These are phyloP conservation scores for Steinernema khuongi DNA, from an alignment of 1,140 invertebrate species.

Conservation along the genomic window DNA sequence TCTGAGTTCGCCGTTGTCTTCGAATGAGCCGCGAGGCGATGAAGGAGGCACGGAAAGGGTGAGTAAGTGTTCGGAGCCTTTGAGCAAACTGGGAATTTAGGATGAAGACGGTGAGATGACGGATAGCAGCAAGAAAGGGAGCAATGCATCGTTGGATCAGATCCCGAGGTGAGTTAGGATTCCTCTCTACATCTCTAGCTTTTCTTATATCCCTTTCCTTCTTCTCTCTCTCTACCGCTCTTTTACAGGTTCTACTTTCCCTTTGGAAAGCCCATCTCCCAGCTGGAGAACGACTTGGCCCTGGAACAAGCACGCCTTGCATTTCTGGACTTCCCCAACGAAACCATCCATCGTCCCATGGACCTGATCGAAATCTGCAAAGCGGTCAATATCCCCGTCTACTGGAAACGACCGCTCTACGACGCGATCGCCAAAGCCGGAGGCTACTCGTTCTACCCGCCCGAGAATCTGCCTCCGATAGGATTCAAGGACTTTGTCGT, in stretches of 20 bases:
- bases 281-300: neutral
- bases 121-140: too few relatives aligned
- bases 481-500: conserved; percentile 47
- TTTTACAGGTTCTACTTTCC: conserved; percentile 1
- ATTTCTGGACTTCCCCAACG: neutral
- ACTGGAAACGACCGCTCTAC: conserved; percentile 6
- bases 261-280: neutral
- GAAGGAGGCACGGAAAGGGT: too few relatives aligned
- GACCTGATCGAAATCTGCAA: neutral
- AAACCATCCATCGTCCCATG: neutral
- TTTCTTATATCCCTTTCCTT: too few relatives aligned
- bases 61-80: too few relatives aligned
- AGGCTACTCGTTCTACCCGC: neutral
- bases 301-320: neutral
- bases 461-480: conserved; percentile 4
- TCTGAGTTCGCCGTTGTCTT: neutral
- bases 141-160: too few relatives aligned
- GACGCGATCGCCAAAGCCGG: neutral
- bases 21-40: neutral
- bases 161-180: too few relatives aligned
- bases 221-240: neutral
- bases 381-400: neutral
- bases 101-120: too few relatives aligned
- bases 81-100: too few relatives aligned
- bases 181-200: too few relatives aligned